Percentiles rank a stretch among this genome's conserved stretches.
Conservation (phyloP, 1,140 invertebrate species). For the Pseudachorutes palmiensis region DNA sequence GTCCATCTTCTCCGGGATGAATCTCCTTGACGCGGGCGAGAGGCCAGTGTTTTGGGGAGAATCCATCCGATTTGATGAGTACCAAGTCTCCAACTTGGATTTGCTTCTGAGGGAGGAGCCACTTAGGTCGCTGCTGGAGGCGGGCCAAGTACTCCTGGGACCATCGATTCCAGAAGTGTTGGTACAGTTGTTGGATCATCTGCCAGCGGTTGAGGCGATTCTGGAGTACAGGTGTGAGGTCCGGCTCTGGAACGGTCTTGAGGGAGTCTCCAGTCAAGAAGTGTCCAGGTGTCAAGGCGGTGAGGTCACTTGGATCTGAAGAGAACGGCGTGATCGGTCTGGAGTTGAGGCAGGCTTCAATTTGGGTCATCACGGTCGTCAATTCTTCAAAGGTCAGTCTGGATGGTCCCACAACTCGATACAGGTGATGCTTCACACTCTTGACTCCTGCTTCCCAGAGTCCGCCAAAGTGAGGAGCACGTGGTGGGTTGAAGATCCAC, state of each 20-base stretch:
- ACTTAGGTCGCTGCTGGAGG: constrained; percentile 19
- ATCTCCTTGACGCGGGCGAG: constrained; percentile 39
- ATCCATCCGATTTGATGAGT: constrained; percentile 37
- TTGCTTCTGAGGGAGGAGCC: constrained; percentile 17
- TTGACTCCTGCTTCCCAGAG: constrained; percentile 37
- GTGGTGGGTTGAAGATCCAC: constrained; percentile 39
- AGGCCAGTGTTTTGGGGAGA: constrained; percentile 39
- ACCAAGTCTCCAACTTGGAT: constrained; percentile 25
- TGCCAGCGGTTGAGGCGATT: constrained; percentile 11
- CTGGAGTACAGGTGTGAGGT: neutral
- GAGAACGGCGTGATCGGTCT: constrained; percentile 35
- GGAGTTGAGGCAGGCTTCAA: constrained; percentile 40
- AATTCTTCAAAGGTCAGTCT: constrained; percentile 38
- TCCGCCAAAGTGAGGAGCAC: constrained; percentile 38
- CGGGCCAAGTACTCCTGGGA: constrained; percentile 37
- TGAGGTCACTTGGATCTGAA: constrained; percentile 38
- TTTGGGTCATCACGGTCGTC: constrained; percentile 35
- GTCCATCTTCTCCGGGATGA: constrained; percentile 37
- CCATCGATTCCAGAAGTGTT: constrained; percentile 29
- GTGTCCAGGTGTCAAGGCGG: constrained; percentile 35
- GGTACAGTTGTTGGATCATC: constrained; percentile 16
- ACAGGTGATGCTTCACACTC: constrained; percentile 14
- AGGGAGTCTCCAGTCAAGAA: constrained; percentile 25
- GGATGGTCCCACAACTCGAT: neutral
- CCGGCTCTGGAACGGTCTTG: constrained; percentile 5